Percentiles rank a stretch among this genome's conserved stretches.
Conservation (phyloP, 2,797 vertebrate genomes). For the Myoxocephalus aenaeus region DNA sequence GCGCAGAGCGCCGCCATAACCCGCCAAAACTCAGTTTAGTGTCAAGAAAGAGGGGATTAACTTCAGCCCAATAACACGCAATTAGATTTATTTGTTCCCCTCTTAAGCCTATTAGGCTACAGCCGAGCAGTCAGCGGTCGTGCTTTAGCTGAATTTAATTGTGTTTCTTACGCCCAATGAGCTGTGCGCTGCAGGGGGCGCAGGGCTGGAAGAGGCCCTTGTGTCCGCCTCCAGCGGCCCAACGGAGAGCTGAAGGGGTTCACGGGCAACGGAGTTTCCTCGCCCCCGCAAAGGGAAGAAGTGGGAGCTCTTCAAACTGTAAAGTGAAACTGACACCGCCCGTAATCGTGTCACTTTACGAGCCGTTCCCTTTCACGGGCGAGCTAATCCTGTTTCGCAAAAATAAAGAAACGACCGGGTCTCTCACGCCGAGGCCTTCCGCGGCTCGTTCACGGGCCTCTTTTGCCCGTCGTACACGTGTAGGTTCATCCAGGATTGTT, state of each 20-base stretch:
- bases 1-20: slow-evolving; percentile 25
- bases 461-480: slow-evolving; percentile 45
- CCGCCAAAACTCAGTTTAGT: slow-evolving; percentile 54
- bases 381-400: slow-evolving; percentile 90
- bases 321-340: slow-evolving; percentile 84
- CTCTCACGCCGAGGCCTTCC: slow-evolving; percentile 62
- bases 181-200: slow-evolving; percentile 67
- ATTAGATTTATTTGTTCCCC: slow-evolving; percentile 81
- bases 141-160: slow-evolving; percentile 89
- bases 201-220: slow-evolving; percentile 58
- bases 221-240: slow-evolving; percentile 37
- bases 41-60: slow-evolving; percentile 70
- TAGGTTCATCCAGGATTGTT: slow-evolving; percentile 73
- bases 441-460: slow-evolving; percentile 79
- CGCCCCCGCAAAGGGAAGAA: slow-evolving; percentile 65
- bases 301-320: slow-evolving; percentile 74
- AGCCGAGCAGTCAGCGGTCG: slow-evolving; percentile 75
- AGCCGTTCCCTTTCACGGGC: slow-evolving; percentile 80
- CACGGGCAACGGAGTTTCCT: slow-evolving; percentile 58
- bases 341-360: slow-evolving; percentile 83
- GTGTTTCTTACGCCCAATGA: slow-evolving; percentile 87
- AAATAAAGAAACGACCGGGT: slow-evolving; percentile 89
- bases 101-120: slow-evolving; percentile 79
- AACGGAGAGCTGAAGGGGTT: slow-evolving; percentile 46
- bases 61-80: slow-evolving; percentile 86